Conservation (phyloP, 2,113 vertebrate species). For the Illadopsis cleaveri region DNA sequence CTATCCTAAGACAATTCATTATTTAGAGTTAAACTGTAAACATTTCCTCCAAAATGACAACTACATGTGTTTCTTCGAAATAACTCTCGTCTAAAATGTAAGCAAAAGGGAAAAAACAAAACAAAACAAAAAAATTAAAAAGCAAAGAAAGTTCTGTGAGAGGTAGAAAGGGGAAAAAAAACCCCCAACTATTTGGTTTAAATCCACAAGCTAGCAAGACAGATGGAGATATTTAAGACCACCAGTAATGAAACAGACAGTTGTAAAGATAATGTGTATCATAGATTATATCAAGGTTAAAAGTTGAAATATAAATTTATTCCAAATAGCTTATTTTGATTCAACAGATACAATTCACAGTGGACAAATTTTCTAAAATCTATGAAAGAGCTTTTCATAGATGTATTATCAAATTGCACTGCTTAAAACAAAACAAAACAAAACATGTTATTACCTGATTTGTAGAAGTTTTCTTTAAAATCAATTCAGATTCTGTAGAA, state of each 20-base stretch:
- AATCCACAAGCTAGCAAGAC: not conserved
- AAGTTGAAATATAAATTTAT: not conserved
- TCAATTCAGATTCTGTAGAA: not conserved
- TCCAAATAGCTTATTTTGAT: not conserved
- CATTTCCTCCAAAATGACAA: not conserved
- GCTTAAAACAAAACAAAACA: not conserved
- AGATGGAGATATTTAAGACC: not conserved
- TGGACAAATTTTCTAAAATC: not conserved
- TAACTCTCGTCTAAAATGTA: not conserved
- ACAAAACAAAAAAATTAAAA: not conserved
- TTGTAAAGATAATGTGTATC: not conserved
- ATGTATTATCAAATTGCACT: not conserved
- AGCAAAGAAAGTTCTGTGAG: not conserved
- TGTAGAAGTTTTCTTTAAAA: not conserved
- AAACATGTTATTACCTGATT: not conserved
- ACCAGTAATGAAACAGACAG: not conserved
- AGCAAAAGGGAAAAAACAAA: not conserved
- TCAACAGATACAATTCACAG: not conserved
- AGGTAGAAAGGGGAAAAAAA: rapidly evolving
- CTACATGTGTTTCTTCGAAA: not conserved
- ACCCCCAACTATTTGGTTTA: not conserved
- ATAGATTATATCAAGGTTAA: not conserved
- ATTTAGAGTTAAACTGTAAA: not conserved
- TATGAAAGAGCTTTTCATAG: not conserved
- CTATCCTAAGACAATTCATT: not conserved